Percentiles rank a stretch among this genome's conserved stretches.
These are phyloP conservation scores for Amblyornis subalaris DNA, from an alignment of 2,113 vertebrate genomes.

Conservation along the genomic window DNA sequence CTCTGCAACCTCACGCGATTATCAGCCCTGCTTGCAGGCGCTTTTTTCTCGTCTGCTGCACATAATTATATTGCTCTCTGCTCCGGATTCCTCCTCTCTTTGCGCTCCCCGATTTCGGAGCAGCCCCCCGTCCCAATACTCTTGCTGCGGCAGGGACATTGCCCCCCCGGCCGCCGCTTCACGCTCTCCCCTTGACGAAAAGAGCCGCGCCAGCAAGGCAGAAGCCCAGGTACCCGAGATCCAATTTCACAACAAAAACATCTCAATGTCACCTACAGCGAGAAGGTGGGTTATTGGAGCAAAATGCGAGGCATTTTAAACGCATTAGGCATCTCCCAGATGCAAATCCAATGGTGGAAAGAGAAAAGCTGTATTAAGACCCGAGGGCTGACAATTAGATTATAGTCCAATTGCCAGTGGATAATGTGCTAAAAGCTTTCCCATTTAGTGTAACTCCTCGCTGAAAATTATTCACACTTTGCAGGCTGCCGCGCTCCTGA, in stretches of 20 bases:
- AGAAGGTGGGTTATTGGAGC: conserved; percentile 49
- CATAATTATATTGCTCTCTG: neutral
- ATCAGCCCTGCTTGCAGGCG: neutral
- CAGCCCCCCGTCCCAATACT: neutral
- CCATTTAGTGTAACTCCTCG: conserved; percentile 81
- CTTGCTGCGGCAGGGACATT: neutral
- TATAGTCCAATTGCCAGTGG: conserved; percentile 85
- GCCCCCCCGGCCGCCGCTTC: neutral
- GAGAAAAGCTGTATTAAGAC: conserved; percentile 79
- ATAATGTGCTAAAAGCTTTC: conserved; percentile 98
- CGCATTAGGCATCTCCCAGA: conserved; percentile 81
- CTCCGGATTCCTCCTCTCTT: neutral
- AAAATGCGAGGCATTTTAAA: conserved; percentile 75
- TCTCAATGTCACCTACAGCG: conserved; percentile 82
- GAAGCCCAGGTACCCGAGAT: neutral
- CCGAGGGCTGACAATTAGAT: conserved; percentile 83
- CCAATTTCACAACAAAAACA: conserved; percentile 24
- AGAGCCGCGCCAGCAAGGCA: neutral
- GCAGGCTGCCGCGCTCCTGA: conserved; percentile 59
- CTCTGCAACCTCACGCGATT: neutral
- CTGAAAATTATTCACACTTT: conserved; percentile 91
- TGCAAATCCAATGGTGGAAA: conserved; percentile 83
- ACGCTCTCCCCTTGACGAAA: neutral
- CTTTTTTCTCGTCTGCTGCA: neutral
- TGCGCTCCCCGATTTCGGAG: neutral